Evolutionary conservation across 1,140 invertebrate genomes (phyloP), one percentile per base, ranked within the genome.

Genomic region (Ceratina japonica): DNA sequence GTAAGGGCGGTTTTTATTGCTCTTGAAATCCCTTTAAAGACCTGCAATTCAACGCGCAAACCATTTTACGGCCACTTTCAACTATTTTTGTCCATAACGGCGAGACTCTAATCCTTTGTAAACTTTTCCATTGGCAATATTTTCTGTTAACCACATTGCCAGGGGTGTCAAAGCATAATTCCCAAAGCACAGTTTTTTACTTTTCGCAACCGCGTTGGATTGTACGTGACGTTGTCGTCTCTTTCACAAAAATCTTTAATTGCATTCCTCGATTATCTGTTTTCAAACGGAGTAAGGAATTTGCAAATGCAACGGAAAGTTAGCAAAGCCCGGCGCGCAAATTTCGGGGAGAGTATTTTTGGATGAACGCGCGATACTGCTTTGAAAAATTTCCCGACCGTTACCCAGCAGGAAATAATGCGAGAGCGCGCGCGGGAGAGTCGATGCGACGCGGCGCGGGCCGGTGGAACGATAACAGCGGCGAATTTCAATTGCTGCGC

Each of bases 61-160:
- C n/a, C n/a, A 71, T 77, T 77, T 44, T 63, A 71, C 20, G 5
- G 7, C 4, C 44, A 58, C n/a, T 54, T 44, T 51, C 56, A 22
- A n/a, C 37, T 37, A 62, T 77, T 71, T 62, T 52, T 37, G 16
- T 71, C 66, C 37, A 71, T 71, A 77, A 71, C 27, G 3, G 15
- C 20, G 15, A 15, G 5, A 54, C 58, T 44, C 18, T 77, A 71
- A 71, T 77, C 58, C 49, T 15, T 63, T 16, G 68, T 24, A 54
- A 72, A 56, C 18, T 63, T 70, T 52, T 13, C 12, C 31, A 44
- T 0, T 13, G 12, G 2, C 22, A 18, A 18, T 58, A 61, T 44
- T 7, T 5, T 13, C 13, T 3, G n/a, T 18, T 12, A 13, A 10
- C 5, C 58, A 16, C 7, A 37, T 54, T 62, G 15, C 12, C 63